Evolutionary conservation across 2,888 invertebrate genomes (phyloP), one percentile per base, ranked within the genome.

Genomic region (Apeira syringaria): DNA sequence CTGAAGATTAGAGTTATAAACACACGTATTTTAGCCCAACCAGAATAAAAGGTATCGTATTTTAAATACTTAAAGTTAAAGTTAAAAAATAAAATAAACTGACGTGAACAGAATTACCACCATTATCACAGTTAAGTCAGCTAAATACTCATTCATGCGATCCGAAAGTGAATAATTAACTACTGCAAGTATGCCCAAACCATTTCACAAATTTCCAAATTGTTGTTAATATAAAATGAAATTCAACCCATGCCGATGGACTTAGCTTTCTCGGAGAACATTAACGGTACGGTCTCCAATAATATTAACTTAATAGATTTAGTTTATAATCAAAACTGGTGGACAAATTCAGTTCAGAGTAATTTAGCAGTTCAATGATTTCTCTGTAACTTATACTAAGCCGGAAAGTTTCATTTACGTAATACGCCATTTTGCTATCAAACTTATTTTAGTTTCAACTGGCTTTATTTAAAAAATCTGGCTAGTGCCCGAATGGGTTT

Each of bases 121-220:
- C 6, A 17, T 5, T n/a, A 26, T n/a, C 12, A 20, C 26, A 27
- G 15, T 25, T 13, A 22, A 10, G 33, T 37, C 34, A 39, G 35
- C 38, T 40, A 24, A 22, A 26, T n/a, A n/a, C n/a, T n/a, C n/a
- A 36, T 39, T 26, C 30, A 29, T 40, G 25, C 30, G 34, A 28
- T 30, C 25, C 35, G 30, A 37, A 50, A 50, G 50, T 48, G 50
- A 46, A n/a, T n/a, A n/a, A n/a, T 36, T 26, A 38, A 53, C 24
- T 40, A 17, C 12, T 18, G 34, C 25, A 26, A 39, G 32, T 40
- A 38, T 38, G 26, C 35, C 35, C 26, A 8, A 43, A 43, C 45
- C 34, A 50, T 33, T 35, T 20, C 32, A 9, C 33, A 48, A 48
- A 53, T 35, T 50, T 50, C 20, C 15, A 46, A 20, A 44, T 44